Conservation (phyloP, 2,797 vertebrate genomes). For the Manis pentadactyla region DNA sequence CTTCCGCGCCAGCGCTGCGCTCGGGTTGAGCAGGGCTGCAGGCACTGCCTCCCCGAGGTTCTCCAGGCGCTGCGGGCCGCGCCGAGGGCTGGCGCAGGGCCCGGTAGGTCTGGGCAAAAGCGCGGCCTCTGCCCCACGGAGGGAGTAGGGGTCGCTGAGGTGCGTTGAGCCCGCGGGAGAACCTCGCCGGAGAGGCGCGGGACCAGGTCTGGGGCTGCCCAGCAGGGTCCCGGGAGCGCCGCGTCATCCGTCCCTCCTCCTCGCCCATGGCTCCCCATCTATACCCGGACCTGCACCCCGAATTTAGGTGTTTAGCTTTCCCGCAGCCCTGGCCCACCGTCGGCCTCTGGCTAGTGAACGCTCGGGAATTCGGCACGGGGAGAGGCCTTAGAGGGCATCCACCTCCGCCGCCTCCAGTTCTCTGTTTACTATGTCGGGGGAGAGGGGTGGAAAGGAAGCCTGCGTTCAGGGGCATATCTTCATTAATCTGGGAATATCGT, state of each 20-base stretch:
- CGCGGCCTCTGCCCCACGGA: accelerated
- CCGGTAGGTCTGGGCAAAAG: neutral
- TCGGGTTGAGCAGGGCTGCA: accelerated
- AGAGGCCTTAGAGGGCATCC: neutral
- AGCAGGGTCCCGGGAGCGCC: too few species aligned
- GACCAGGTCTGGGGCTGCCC: neutral
- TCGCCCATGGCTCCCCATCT: too few species aligned
- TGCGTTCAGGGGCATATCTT: neutral
- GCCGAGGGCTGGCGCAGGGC: neutral
- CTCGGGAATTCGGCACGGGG: neutral
- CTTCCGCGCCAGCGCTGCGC: accelerated
- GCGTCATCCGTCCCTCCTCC: neutral
- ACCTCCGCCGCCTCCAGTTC: neutral
- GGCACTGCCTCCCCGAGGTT: accelerated
- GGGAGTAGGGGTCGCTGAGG: neutral
- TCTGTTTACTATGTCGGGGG: too few species aligned
- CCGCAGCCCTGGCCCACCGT: accelerated
- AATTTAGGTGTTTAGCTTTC: neutral
- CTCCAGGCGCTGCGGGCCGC: accelerated
- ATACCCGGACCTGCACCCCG: neutral
- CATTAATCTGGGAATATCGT: neutral
- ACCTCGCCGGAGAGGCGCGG: neutral
- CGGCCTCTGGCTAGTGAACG: accelerated
- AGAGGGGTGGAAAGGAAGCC: neutral
- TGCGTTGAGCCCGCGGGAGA: neutral